Percentiles rank a stretch among this genome's conserved stretches.
Conservation (phyloP, 1,140 invertebrate genomes). For the Oncopeltus fasciatus region DNA sequence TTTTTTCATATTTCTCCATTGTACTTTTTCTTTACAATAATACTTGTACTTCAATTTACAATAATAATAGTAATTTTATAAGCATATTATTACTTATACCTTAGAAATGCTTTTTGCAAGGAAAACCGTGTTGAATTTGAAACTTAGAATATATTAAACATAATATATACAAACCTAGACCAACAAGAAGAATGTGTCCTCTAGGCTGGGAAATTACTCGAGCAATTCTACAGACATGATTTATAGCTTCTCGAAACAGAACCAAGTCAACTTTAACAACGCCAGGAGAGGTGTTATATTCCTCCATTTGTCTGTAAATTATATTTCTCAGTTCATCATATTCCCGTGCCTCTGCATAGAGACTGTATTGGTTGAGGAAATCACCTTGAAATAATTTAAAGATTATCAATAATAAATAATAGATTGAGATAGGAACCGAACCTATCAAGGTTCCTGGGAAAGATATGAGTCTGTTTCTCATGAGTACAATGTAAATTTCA, state of each 20-base stretch:
- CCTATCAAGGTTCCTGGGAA: no score
- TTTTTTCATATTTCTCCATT: no score
- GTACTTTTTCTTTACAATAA: no score
- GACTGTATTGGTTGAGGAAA: conserved; percentile 56
- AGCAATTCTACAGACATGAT: conserved; percentile 65
- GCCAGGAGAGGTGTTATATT: conserved; percentile 63
- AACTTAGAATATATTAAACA: neutral
- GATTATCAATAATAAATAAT: neutral
- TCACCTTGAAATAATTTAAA: conserved; percentile 31
- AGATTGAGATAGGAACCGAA: no score
- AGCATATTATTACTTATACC: neutral
- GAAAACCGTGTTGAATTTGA: no score
- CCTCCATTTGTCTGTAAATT: conserved; percentile 51
- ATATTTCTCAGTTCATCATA: conserved; percentile 41
- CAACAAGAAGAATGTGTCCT: conserved; percentile 69
- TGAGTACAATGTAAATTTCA: no score
- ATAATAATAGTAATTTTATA: neutral
- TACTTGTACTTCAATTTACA: no score
- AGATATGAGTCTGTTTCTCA: no score
- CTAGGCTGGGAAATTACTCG: conserved; percentile 67
- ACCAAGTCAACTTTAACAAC: conserved; percentile 63
- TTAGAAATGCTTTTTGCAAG: neutral
- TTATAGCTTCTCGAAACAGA: conserved; percentile 67
- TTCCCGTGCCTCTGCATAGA: conserved; percentile 63
- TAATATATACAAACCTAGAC: conserved; percentile 41